Evolutionary conservation across 2,113 vertebrate genomes (phyloP).

Genomic region (Gyps fulvus): DNA sequence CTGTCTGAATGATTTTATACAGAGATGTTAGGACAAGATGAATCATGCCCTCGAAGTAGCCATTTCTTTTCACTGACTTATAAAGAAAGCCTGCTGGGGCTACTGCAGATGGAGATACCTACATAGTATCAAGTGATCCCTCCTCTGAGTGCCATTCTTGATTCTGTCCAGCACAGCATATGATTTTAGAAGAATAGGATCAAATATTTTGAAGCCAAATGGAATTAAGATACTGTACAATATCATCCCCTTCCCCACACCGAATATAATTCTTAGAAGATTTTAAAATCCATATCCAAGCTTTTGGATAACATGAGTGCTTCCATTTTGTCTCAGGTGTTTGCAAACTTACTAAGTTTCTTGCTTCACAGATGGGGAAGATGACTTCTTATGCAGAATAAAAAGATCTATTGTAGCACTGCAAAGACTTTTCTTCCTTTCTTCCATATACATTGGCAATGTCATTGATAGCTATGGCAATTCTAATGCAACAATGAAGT

Average conservation of each 20-base stretch:
- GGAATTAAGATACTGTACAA: not conserved
- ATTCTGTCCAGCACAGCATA: not conserved
- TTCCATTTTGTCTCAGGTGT: not conserved
- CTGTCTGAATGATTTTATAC: not conserved
- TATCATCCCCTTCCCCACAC: accelerated
- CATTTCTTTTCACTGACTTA: not conserved
- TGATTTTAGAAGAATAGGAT: not conserved
- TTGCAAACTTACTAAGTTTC: not conserved
- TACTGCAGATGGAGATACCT: not conserved
- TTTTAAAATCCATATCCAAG: not conserved
- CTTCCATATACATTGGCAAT: not conserved
- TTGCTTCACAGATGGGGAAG: not conserved
- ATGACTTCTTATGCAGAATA: not conserved
- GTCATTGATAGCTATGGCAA: not conserved
- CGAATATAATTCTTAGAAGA: not conserved
- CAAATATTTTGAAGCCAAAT: not conserved
- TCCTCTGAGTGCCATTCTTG: not conserved
- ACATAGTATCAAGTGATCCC: not conserved
- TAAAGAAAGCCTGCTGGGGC: not conserved
- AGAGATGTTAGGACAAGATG: not conserved
- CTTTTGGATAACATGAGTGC: not conserved
- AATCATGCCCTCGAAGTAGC: not conserved
- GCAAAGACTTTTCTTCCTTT: not conserved
- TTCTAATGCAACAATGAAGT: not conserved
- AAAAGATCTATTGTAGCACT: not conserved